A percentile compares a stretch with the other conserved stretches of the same genome.
Evolutionary conservation across 2,797 vertebrate genomes (phyloP).

Genomic region (Silurus lanzhouensis): DNA sequence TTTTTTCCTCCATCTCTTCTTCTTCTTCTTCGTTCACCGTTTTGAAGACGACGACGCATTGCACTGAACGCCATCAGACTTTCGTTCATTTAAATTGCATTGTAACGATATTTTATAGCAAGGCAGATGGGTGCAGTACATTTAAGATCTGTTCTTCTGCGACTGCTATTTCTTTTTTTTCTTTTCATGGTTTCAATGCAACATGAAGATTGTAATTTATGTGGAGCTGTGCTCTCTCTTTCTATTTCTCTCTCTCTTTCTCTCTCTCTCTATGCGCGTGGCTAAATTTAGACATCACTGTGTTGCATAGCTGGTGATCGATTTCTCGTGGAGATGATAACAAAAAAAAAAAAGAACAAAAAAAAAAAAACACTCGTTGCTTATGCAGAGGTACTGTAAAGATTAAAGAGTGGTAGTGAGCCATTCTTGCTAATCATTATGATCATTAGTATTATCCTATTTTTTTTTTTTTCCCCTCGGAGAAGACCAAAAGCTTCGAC

Average conservation of each 20-base stretch:
- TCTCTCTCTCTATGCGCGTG: constrained; percentile 70
- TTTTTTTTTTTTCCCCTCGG: constrained; percentile 32
- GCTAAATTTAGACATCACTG: constrained; percentile 91
- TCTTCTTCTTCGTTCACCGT: constrained; percentile 20
- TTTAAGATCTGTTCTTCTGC: constrained; percentile 71
- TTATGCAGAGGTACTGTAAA: constrained; percentile 75
- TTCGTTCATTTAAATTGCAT: constrained; percentile 80
- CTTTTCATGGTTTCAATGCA: constrained; percentile 83
- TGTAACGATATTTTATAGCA: constrained; percentile 81
- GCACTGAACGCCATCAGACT: constrained; percentile 74
- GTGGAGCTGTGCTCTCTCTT: constrained; percentile 83
- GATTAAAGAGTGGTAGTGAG: constrained; percentile 68
- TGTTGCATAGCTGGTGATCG: constrained; percentile 85
- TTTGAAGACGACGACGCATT: constrained; percentile 65
- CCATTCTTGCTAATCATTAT: constrained; percentile 59
- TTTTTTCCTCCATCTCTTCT: not conserved
- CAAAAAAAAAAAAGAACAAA: constrained; percentile 51
- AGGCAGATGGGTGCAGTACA: constrained; percentile 72
- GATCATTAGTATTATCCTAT: constrained; percentile 48
- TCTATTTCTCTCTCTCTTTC: constrained; percentile 53
- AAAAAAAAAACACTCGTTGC: constrained; percentile 67
- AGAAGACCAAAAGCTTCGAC: constrained; percentile 72
- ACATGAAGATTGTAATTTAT: constrained; percentile 91
- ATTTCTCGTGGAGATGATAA: constrained; percentile 75
- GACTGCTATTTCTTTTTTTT: constrained; percentile 68